A percentile compares a stretch with the other conserved stretches of the same genome.
These are phyloP conservation scores for Babylonia areolata DNA, from an alignment of 1,140 invertebrate genomes.

Conservation along the genomic window DNA sequence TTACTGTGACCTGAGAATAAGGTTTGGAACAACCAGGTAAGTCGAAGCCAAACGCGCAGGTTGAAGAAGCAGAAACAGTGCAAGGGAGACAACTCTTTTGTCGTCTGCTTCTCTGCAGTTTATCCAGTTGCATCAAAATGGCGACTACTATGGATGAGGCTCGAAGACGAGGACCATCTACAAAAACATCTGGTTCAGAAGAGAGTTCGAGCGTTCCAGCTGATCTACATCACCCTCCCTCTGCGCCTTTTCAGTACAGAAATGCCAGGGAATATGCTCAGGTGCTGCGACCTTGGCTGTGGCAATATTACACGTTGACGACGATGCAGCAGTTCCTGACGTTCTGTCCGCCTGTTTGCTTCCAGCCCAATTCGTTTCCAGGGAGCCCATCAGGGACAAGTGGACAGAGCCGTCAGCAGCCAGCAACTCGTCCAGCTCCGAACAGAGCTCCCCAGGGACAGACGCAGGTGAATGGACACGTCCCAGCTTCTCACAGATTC, in stretches of 20 bases:
- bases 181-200: not conserved
- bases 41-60: no score
- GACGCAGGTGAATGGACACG: constrained; percentile 5
- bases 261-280: constrained; percentile 64
- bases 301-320: constrained; percentile 59
- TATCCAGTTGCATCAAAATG: constrained; percentile 20
- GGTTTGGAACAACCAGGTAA: no score
- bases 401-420: not conserved
- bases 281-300: constrained; percentile 60
- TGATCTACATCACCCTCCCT: not conserved
- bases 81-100: not conserved
- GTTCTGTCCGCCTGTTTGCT: constrained; percentile 29
- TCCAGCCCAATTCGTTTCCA: not conserved
- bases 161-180: not conserved
- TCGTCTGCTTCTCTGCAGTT: not conserved
- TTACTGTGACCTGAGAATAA: no score
- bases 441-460: not conserved
- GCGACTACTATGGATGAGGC: not conserved
- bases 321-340: constrained; percentile 46
- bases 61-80: not conserved
- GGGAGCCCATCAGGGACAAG: not conserved
- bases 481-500: constrained; percentile 6
- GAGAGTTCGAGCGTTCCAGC: not conserved
- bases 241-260: constrained; percentile 37
- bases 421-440: not conserved